Evolutionary conservation across 1,140 invertebrate species (phyloP), one percentile per base, ranked within the genome.

Genomic region (Drosophila obscura): DNA sequence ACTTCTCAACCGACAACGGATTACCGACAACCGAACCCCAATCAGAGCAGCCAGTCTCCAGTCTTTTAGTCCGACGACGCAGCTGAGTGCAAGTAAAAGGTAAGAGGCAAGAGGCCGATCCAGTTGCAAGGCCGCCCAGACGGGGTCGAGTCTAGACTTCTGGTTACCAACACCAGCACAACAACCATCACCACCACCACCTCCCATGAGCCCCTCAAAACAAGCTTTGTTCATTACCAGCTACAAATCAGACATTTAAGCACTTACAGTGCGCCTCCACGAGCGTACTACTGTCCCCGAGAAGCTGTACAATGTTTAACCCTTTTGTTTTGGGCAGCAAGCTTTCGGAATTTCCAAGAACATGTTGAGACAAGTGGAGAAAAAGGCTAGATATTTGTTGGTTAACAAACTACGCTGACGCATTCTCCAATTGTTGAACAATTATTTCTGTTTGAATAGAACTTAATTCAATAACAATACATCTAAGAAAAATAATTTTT

Each of bases 51-150:
- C 11, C 35, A 44, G 15, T 19, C 5, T 6, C 11, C 4, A n/a
- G 31, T 4, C 35, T 11, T 5, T 39, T 11, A 11, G 4, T 39
- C 15, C 11, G 16, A 16, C 39, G 19, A 6, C 22, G 1, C 1
- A 43, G n/a, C 6, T 59, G 22, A 39, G 51, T 59, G 68, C 64
- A 69, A 71, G 65, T 72, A 71, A 72, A 44, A 73, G 67, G 71
- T 39, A 72, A 52, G 26, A 63, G 59, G 59, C 31, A 71, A 52
- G 26, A 63, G 46, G 51, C 41, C 19, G 50, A 26, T 19, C 11
- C 41, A 28, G 22, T 11, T 41, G 59, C 68, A 73, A 73, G 71
- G 71, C 52, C 71, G 48, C 13, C 58, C 58, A 73, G 44, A 53
- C 59, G 9, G 16, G 61, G 15, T 55, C 19, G 13, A 59, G n/a